Evolutionary conservation across 2,888 invertebrate species (phyloP), one percentile per base, ranked within the genome.

Genomic region (Drosophila sordidapex): DNA sequence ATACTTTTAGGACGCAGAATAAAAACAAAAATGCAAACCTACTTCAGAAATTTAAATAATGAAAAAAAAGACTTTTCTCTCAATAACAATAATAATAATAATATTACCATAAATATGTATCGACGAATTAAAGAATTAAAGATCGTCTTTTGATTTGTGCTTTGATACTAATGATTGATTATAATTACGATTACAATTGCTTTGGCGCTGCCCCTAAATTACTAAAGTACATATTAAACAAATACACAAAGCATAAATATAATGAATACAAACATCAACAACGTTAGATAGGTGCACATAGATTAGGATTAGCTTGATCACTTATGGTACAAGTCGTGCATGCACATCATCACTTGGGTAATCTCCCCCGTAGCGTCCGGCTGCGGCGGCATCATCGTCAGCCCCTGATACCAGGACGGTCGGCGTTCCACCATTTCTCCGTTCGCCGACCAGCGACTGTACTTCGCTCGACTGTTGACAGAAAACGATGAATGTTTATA

Each of bases 281-380:
- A 52, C 53, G 25, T 33, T 18, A 4, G 4, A 35, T 6, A 46
- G 25, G 18, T 40, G 8, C 1, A 56, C 27, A 56, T 11, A 1
- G 13, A 43, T 21, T 15, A 31, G 2, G 2, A 3, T 18, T 21
- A 15, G 46, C 4, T 11, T 38, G 21, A 35, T 74, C 65, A 86
- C 79, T 85, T 88, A 92, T 69, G 91, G 82, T 61, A 92, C 91
- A 84, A 92, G 87, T 74, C 90, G 84, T 70, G 86, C 78, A 85
- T 89, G 80, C 72, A 89, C 91, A 89, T 92, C 91, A 87, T 91
- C 87, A 76, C 69, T 52, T 74, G 81, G 74, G 81, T 80, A 85
- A 83, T 84, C 66, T 91, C 90, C 88, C 69, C 84, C 73, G 63
- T 71, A 84, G 27, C 31, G 53, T 59, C 64, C 79, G 78, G 81